These are phyloP conservation scores for Perizoma flavofasciatum DNA, from an alignment of 2,888 invertebrate species.

Conservation along the genomic window DNA sequence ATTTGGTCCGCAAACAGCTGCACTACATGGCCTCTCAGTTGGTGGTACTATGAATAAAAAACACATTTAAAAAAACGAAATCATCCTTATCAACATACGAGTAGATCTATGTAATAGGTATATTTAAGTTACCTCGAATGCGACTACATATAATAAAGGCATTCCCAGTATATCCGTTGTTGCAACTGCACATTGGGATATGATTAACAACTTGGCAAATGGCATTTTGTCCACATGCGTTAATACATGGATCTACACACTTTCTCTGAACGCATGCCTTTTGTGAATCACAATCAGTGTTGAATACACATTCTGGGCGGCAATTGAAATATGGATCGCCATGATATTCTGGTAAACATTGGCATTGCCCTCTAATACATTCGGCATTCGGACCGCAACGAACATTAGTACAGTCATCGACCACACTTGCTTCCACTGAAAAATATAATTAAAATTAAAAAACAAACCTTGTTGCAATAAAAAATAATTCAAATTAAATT, in stretches of 20 bases:
- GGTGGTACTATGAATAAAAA: conserved; percentile 50
- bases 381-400: conserved; percentile 87
- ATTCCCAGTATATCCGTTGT: conserved; percentile 85
- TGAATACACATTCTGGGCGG: conserved; percentile 91
- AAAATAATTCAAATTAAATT: conserved; percentile 4
- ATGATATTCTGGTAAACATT: conserved; percentile 88
- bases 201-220: conserved; percentile 86
- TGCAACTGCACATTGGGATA: conserved; percentile 87
- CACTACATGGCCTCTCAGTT: conserved; percentile 85
- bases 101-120: background rate
- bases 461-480: conserved; percentile 4
- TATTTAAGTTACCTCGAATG: conserved; percentile 77
- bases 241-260: conserved; percentile 89
- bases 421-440: conserved; percentile 65
- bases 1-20: conserved; percentile 90
- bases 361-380: conserved; percentile 87
- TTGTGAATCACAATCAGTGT: conserved; percentile 87
- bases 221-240: conserved; percentile 87
- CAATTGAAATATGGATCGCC: conserved; percentile 90
- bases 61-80: background rate
- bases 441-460: conserved; percentile 23
- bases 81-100: background rate
- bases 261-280: conserved; percentile 90
- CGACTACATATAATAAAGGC: conserved; percentile 75
- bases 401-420: conserved; percentile 87